Percentiles rank a stretch among this genome's conserved stretches.
These are phyloP conservation scores for Congeria kusceri DNA, from an alignment of 2,888 invertebrate species.

Conservation along the genomic window DNA sequence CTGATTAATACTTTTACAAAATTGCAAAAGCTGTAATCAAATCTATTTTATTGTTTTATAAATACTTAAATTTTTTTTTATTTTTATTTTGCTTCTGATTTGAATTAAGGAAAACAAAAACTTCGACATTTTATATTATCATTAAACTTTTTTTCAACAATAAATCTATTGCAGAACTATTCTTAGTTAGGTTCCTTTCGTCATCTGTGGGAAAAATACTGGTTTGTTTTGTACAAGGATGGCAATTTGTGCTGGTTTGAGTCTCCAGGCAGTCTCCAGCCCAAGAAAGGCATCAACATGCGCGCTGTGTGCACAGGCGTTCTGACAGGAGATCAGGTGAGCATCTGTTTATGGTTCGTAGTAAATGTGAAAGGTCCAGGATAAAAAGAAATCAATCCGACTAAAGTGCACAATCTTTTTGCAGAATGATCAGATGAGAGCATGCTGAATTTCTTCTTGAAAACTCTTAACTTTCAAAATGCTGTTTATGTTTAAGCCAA, in stretches of 20 bases:
- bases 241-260: conserved; percentile 5
- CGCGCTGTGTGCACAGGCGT: conserved; percentile 1
- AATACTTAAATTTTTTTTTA: background rate
- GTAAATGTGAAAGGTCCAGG: no score
- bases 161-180: no score
- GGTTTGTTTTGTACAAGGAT: conserved; percentile 4
- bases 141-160: no score
- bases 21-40: background rate
- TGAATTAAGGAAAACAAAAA: no score
- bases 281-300: background rate
- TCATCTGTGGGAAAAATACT: background rate
- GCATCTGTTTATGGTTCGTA: no score
- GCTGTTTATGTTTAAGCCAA: no score
- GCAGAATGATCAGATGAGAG: no score
- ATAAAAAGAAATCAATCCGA: no score
- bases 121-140: no score
- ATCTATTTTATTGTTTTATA: background rate
- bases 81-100: background rate
- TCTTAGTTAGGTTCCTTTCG: background rate
- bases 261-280: conserved; percentile 1
- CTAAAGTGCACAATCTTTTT: no score
- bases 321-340: background rate
- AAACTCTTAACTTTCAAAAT: no score
- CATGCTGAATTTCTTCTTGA: no score
- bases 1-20: background rate